Percentiles rank a stretch among this genome's conserved stretches.
These are phyloP conservation scores for Melanargia galathea DNA, from an alignment of 2,888 invertebrate species.

Conservation along the genomic window DNA sequence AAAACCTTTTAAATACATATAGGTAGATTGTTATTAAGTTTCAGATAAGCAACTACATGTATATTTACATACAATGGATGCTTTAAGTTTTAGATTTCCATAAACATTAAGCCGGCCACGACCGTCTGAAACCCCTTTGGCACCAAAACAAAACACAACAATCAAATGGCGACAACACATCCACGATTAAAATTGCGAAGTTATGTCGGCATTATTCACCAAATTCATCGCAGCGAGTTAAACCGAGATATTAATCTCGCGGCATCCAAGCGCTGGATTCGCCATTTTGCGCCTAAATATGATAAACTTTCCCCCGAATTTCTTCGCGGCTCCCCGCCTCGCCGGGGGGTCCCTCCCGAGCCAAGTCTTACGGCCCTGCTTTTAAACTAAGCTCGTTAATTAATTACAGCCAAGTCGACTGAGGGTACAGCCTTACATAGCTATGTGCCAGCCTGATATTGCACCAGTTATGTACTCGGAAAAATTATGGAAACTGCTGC, in stretches of 20 bases:
- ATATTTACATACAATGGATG: not conserved
- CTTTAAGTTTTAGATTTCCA: constrained; percentile 11
- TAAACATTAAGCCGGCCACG: constrained; percentile 12
- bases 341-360: constrained; percentile 60
- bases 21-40: too few species aligned
- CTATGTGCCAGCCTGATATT: constrained; percentile 78
- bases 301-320: constrained; percentile 82
- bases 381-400: constrained; percentile 84
- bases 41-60: too few species aligned
- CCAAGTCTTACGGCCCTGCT: constrained; percentile 81
- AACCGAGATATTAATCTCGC: constrained; percentile 81
- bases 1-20: too few species aligned
- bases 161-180: constrained; percentile 44
- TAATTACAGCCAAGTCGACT: constrained; percentile 82
- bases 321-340: constrained; percentile 67
- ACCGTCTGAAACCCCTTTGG: constrained; percentile 23
- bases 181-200: constrained; percentile 62
- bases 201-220: constrained; percentile 72
- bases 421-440: constrained; percentile 75
- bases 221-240: constrained; percentile 79
- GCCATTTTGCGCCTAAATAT: constrained; percentile 83
- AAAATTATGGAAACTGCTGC: constrained; percentile 27
- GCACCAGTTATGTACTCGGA: constrained; percentile 51
- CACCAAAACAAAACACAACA: constrained; percentile 36
- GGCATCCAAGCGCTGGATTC: constrained; percentile 80